Evolutionary conservation across 2,113 vertebrate species (phyloP), one percentile per base, ranked within the genome.

Genomic region (Danionella cerebrum): DNA sequence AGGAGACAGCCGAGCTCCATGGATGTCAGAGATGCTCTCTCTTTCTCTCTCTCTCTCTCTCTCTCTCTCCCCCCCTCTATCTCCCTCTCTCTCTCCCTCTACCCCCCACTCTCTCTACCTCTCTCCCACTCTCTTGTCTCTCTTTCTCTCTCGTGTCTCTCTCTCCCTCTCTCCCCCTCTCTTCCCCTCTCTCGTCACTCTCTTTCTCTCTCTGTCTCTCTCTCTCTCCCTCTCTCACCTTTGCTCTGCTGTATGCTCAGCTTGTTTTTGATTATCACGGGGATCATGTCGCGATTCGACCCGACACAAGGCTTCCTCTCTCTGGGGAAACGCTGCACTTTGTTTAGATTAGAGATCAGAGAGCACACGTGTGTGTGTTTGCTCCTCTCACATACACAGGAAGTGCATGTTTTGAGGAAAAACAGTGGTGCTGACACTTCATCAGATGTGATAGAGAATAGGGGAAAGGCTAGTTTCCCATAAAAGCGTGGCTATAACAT

Each of bases 181-280:
- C 36, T 72, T 38, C 33, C 14, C 39, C 12, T 58, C 82, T 81
- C 76, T 80, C 80, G n/a, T n/a, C n/a, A n/a, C 7, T 78, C 78
- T 71, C 81, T 53, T 27, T 72, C 47, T 42, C 14, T 47, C 12
- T 58, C 82, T 81, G 77, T 80, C 80, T 84, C 76, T 84, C 75
- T 36, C 5, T 33, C 29, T 33, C 5, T 33, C 29, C 9, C 5
- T 33, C 29, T 33, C 5, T 2, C 84, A 84, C 82, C 81, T 78
- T 45, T 69, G 82, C 12, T 80, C 82, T 76, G 87, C 74, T 85
- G 81, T 79, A 73, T 70, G 83, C 87, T 84, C 78, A 83, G 85
- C 86, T 86, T 83, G 80, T 79, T 84, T 81, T 76, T 73, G 65
- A 83, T 84, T 72, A 85, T 79, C 78, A 86, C 76, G 77, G 78